Base-by-base conservation (phyloP, 2,113 vertebrate species). In the Urocitellus parryii region DNA sequence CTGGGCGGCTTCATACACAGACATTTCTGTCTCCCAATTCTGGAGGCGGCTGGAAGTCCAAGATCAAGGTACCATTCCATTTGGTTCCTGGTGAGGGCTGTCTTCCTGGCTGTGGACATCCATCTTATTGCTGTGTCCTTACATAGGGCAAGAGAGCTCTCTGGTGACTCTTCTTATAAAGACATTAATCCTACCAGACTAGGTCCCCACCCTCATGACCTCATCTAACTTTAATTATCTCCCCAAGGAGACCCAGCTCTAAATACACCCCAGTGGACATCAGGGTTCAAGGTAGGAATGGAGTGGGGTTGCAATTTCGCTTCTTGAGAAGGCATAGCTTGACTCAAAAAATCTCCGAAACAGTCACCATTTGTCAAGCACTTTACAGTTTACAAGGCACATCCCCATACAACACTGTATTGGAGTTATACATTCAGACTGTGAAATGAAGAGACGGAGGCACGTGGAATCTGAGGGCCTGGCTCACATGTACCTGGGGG, bases 41-140 rank as follows among this genome's bases (percentile, higher is more conserved):
- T 56, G 63, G 34, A 92, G 45, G 45, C 45, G 39, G 34, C 45
- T 27, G 1, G 22, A 85, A 48, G 34, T 79, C 37, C n/a, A 70
- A 80, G 61, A 34, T 61, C 3, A 77, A 83, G 20, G 73, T 32
- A 18, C 68, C 2, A 5, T 48, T 4, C 13, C 9, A 1, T 67
- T 51, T 2, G 4, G 10, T 32, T 14, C 53, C 29, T 0, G 7
- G 20, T 7, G 3, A 85, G 39, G 32, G 2, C 2, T 22, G 58
- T 70, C n/a, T 48, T 77, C 51, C 68, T 77, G 42, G 8, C n/a
- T 45, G 22, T 22, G 27, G 48, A 48, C 18, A 10, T 2, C 22
- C 34, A 5, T 48, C 25, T 82, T 16, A 42, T 72, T 5, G 0
- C 78, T 73, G 65, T 51, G 32, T 61, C 37, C 37, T 79, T 22